phyloP scores from a whole-genome alignment of 2,113 vertebrate genomes.

The Junco hyemalis region DNA sequence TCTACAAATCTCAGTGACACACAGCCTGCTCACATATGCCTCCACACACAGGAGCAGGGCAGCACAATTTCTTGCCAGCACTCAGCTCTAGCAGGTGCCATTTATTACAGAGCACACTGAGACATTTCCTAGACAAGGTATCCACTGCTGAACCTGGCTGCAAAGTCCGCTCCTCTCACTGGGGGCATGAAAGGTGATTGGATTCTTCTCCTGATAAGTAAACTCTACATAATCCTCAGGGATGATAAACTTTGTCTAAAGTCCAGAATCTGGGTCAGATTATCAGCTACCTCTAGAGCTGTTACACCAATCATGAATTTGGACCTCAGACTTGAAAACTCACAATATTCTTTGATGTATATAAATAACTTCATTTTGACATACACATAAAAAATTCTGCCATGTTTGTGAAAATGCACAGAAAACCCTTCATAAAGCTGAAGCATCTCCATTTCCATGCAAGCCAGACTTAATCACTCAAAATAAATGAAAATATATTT shows the following conservation, averaged over 20 bases:
- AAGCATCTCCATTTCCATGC: not conserved
- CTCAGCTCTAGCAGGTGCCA: not conserved
- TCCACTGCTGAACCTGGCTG: not conserved
- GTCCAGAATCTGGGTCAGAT: conserved; percentile 39
- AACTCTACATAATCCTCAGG: conserved; percentile 5
- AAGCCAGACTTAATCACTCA: not conserved
- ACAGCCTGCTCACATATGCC: not conserved
- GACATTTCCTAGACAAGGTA: not conserved
- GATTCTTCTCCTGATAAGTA: conserved; percentile 32
- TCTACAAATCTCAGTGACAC: not conserved
- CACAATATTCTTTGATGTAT: not conserved
- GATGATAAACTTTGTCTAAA: conserved; percentile 53
- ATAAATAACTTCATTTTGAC: not conserved
- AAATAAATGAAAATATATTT: not conserved
- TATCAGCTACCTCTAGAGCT: not conserved
- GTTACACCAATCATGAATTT: not conserved
- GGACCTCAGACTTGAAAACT: conserved; percentile 33
- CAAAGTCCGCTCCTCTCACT: conserved; percentile 35
- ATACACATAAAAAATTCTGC: not conserved
- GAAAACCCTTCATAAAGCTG: not conserved
- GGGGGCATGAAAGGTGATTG: not conserved
- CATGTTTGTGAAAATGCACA: not conserved
- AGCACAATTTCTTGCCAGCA: not conserved
- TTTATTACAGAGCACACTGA: not conserved
- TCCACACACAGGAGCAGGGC: not conserved